Evolutionary conservation across 2,113 vertebrate genomes (phyloP), one percentile per base, ranked within the genome.

Genomic region (Empidonax alnorum): DNA sequence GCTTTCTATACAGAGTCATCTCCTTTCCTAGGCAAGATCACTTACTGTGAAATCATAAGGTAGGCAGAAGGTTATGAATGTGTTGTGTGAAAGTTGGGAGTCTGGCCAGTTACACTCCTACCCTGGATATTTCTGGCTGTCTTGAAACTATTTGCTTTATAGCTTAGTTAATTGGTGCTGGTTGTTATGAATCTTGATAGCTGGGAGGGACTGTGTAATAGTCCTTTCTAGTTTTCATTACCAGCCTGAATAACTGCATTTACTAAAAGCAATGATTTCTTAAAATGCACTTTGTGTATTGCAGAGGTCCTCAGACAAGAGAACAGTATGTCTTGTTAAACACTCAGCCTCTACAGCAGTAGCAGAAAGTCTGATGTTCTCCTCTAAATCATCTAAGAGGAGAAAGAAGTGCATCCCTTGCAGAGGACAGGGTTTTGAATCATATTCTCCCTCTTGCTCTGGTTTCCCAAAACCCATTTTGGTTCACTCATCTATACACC

Each of bases 211-310:
- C n/a, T 67, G 19, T 16, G 6, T 74, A 50, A 81, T 42, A 61
- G 33, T 25, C 22, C 30, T 71, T 90, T 85, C 72, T 85, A 71
- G 35, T 77, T 95, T 95, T 92, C 68, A 33, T 88, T 88, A 63
- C 58, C 37, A 35, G 23, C 23, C 42, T 63, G 3, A 58, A 56
- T 73, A 94, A 93, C 68, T 76, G 44, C 47, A 80, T 71, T 71
- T 91, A 86, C 90, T 94, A 84, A 83, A 87, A 90, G 10, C 10
- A 81, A 44, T 56, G 31, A 31, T 61, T 93, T 74, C 39, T 91
- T 91, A 59, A 90, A 94, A 84, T 78, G 65, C 8, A 21, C 68
- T 92, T 71, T 42, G 15, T 81, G 23, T 71, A 13, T 78, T 89
- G 62, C 81, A 92, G 49, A 79, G 91, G 28, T 61, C 59, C 88